phyloP scores from a whole-genome alignment of 1,140 invertebrate genomes.

The Bicyclus anynana region DNA sequence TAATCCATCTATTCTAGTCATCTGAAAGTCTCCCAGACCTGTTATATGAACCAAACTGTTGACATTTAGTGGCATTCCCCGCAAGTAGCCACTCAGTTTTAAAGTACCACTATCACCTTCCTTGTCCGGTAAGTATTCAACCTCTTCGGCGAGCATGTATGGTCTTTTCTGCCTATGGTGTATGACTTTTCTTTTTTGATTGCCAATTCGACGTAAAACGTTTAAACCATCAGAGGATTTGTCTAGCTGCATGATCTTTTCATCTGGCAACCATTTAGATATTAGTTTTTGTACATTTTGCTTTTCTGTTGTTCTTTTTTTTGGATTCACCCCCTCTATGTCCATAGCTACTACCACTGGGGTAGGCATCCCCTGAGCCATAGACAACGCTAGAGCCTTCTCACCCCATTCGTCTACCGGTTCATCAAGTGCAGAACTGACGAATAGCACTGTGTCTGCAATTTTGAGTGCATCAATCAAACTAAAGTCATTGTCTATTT shows the following conservation, averaged over 20 bases:
- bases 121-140: conserved; percentile 81
- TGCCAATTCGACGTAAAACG: conserved; percentile 87
- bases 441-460: conserved; percentile 87
- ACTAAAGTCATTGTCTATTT: conserved; percentile 83
- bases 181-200: conserved; percentile 87
- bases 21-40: conserved; percentile 95
- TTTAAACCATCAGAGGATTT: conserved; percentile 87
- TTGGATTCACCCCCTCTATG: conserved; percentile 83
- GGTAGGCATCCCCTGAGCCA: conserved; percentile 91
- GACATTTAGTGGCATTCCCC: conserved; percentile 88
- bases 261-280: conserved; percentile 88
- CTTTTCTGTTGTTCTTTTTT: conserved; percentile 86
- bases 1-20: conserved; percentile 86
- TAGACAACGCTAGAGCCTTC: conserved; percentile 83
- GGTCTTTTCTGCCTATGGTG: conserved; percentile 87
- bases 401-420: conserved; percentile 88
- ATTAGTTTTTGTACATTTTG: conserved; percentile 86
- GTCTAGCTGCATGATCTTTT: conserved; percentile 88
- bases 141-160: conserved; percentile 88
- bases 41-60: conserved; percentile 94
- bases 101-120: conserved; percentile 83
- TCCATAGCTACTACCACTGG: conserved; percentile 87
- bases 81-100: conserved; percentile 90
- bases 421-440: conserved; percentile 81
- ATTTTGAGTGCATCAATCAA: conserved; percentile 91